phyloP scores from a whole-genome alignment of 2,113 vertebrate genomes.

The Lampris megalopsis region DNA sequence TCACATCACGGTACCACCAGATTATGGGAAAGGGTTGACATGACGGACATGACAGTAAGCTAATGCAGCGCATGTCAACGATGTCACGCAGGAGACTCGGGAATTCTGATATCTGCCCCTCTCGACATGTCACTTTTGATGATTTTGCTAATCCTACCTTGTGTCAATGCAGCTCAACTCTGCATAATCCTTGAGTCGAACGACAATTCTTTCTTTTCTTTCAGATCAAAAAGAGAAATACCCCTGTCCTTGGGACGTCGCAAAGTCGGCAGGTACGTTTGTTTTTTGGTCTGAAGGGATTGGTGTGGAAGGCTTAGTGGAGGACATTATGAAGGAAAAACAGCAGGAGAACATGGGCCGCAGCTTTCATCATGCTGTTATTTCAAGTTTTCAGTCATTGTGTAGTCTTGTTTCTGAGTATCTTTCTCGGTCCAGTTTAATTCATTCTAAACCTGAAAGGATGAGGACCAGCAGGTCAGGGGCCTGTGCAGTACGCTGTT shows the following conservation, averaged over 20 bases:
- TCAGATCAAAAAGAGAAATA: constrained; percentile 79
- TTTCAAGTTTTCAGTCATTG: constrained; percentile 24
- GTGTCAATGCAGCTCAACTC: background rate
- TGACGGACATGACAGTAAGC: no score
- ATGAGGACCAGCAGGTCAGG: constrained; percentile 46
- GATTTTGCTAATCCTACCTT: background rate
- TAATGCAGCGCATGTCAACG: no score
- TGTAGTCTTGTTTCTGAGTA: constrained; percentile 29
- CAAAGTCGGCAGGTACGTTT: constrained; percentile 84
- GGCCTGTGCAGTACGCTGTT: background rate
- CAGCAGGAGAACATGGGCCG: constrained; percentile 25
- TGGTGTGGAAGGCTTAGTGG: constrained; percentile 1
- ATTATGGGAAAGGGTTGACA: no score
- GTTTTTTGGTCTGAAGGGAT: constrained; percentile 25
- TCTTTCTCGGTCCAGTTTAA: constrained; percentile 51
- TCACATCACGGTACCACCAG: no score
- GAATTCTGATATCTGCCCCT: no score
- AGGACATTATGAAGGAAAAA: constrained; percentile 21
- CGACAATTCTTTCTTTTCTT: background rate
- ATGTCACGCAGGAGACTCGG: no score
- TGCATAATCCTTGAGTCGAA: background rate
- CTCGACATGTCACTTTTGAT: no score
- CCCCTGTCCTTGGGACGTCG: constrained; percentile 44
- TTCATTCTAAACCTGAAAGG: constrained; percentile 56
- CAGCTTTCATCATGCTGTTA: constrained; percentile 55